Base-by-base conservation (phyloP, 2,113 vertebrate genomes). In the Herpetotheres cachinnans region DNA sequence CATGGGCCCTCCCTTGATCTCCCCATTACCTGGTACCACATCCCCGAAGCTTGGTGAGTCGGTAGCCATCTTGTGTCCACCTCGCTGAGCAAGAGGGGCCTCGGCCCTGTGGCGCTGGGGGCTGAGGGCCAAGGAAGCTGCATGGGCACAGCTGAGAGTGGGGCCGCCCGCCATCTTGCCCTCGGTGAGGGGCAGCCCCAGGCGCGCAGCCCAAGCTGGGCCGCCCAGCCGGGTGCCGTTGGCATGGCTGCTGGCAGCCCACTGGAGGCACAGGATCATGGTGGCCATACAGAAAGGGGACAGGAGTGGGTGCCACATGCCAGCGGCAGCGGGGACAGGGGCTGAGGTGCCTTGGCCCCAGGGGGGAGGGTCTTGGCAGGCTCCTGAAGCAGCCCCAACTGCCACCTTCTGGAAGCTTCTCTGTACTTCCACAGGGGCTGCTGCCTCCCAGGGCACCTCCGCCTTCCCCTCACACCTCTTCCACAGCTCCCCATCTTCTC, bases 71-170 rank as follows among this genome's bases (percentile, higher is more conserved):
- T 15, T 3, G 3, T 16, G 29, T 16, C 50, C n/a, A 2, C 20
- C 36, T 49, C 0, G 34, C 44, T 36, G 50, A 65, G 62, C 50
- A 18, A 29, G 10, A 54, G 38, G 4, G 19, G 18, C 50, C 13
- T 63, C 1, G 0, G 19, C 50, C 10, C 16, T 9, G 52, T 1
- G 0, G 25, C 1, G 0, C 25, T 6, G 54, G 18, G 25, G 3
- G 25, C 47, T 7, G 47, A 22, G 32, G 42, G 46, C 70, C 10
- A 1, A 1, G 52, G 65, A 11, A 15, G 58, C 27, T 7, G 11
- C 3, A 16, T 10, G 18, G 52, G 10, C 40, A 21, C 0, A 9
- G 54, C 47, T 0, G 0, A 42, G 65, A 6, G 52, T 1, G 0
- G 17, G 42, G 27, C 42, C 3, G 2, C 3, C 42, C 2, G 4